phyloP scores from a whole-genome alignment of 2,113 vertebrate species.

The rabbit (Oryctolagus cuniculus) region DNA sequence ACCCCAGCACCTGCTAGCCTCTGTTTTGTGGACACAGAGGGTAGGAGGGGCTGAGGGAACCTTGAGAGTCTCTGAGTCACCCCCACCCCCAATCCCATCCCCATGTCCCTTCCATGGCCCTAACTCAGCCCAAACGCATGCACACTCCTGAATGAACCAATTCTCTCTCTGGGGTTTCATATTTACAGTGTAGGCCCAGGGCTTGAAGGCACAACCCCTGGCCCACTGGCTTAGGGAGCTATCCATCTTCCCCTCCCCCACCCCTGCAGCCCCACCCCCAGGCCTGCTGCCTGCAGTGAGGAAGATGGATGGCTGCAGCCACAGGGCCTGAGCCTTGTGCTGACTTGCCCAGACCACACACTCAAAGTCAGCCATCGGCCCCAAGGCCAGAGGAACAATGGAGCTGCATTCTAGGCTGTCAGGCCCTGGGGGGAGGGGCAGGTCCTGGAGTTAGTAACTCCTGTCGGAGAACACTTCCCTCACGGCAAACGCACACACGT shows the following conservation, averaged over 20 bases:
- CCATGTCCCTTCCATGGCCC: rapidly evolving
- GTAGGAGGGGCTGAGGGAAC: not conserved
- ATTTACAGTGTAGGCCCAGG: not conserved
- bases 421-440: not conserved
- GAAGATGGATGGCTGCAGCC: not conserved
- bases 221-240: not conserved
- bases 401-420: not conserved
- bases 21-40: not conserved
- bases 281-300: not conserved
- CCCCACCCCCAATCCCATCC: not conserved
- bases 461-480: not conserved
- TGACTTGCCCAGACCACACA: not conserved
- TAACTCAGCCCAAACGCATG: not conserved
- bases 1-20: not conserved
- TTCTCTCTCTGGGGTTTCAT: not conserved
- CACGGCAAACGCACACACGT: not conserved
- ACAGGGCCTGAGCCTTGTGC: not conserved
- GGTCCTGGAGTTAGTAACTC: not conserved
- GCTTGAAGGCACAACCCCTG: not conserved
- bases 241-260: not conserved
- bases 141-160: not conserved
- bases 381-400: not conserved
- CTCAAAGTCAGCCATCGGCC: not conserved
- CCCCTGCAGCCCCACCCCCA: not conserved
- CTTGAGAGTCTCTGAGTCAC: not conserved